Base-by-base conservation (phyloP, 2,888 invertebrate species). In the Adelphocoris suturalis region DNA sequence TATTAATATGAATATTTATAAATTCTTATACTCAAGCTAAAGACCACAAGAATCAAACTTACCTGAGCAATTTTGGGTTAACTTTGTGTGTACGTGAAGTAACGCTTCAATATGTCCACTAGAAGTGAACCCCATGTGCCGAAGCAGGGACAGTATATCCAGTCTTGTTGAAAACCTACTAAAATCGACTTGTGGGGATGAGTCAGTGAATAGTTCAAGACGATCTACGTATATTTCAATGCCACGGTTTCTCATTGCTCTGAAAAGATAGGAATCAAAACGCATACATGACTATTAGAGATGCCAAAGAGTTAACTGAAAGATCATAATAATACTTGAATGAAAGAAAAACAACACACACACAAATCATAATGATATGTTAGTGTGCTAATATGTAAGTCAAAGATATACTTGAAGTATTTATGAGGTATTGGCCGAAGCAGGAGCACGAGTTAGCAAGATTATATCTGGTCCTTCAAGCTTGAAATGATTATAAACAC, bases 241-340 rank as follows among this genome's bases (percentile, higher is more conserved):
- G 3, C 99, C 99, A 92, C 99, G 95, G 93, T 99, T 99, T 90
- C 99, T 95, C 99, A 99, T 99, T 0, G 99, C 99, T 92, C 98
- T 95, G 93, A 89, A 93, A 93, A 9, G n/a, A 85, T 2, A 91
- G 7, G 19, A 52, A 52, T 11, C 13, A 52, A 52, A 14, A 3
- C 5, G 2, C 2, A 13, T 2, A 52, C 52, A 7, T 52, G 52
- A n/a, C n/a, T n/a, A n/a, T n/a, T n/a, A 11, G 52, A 37, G 37
- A 37, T 2, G 37, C 37, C 7, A 37, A 7, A 37, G 37, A 7
- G 37, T 37, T 37, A 4, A 37, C 3, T 7, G 37, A 37, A 37
- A 37, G 37, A 37, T n/a, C n/a, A n/a, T n/a, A n/a, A n/a, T n/a
- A n/a, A n/a, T n/a, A n/a, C n/a, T n/a, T n/a, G n/a, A n/a, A n/a